Evolutionary conservation across 1,140 invertebrate species (phyloP).

Genomic region (Drosophila kikkawai): DNA sequence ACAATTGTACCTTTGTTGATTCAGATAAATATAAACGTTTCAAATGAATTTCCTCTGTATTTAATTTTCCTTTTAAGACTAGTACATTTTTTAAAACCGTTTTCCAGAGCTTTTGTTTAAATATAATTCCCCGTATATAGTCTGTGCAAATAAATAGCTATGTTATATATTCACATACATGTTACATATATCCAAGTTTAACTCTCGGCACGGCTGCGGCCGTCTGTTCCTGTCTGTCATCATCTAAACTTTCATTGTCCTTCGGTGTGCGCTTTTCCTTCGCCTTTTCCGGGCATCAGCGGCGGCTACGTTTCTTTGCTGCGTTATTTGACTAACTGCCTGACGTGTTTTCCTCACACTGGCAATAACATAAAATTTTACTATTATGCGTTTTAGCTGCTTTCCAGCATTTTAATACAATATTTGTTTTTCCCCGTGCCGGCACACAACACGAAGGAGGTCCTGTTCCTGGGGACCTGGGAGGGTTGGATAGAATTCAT

Average conservation of each 20-base stretch:
- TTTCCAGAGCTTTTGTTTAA: neutral
- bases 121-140: neutral
- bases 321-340: slow-evolving; percentile 80
- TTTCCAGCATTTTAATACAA: slow-evolving; percentile 85
- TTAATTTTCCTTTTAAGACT: neutral
- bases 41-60: neutral
- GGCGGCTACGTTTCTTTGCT: slow-evolving; percentile 42
- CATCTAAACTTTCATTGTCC: slow-evolving; percentile 76
- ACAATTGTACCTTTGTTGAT: neutral
- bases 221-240: slow-evolving; percentile 38
- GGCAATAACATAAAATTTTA: slow-evolving; percentile 85
- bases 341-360: slow-evolving; percentile 83
- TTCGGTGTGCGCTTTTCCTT: slow-evolving; percentile 57
- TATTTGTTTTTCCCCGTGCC: slow-evolving; percentile 67
- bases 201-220: slow-evolving; percentile 17
- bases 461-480: slow-evolving; percentile 17
- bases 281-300: slow-evolving; percentile 31
- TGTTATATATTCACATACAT: neutral
- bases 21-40: neutral
- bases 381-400: slow-evolving; percentile 85
- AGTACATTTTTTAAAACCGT: neutral
- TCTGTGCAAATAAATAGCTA: neutral
- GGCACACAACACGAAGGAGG: slow-evolving; percentile 44
- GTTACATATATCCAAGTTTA: slow-evolving; percentile 2
- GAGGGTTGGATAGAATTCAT: slow-evolving; percentile 74